phyloP scores from a whole-genome alignment of 2,113 vertebrate species.

The Nanorana parkeri region DNA sequence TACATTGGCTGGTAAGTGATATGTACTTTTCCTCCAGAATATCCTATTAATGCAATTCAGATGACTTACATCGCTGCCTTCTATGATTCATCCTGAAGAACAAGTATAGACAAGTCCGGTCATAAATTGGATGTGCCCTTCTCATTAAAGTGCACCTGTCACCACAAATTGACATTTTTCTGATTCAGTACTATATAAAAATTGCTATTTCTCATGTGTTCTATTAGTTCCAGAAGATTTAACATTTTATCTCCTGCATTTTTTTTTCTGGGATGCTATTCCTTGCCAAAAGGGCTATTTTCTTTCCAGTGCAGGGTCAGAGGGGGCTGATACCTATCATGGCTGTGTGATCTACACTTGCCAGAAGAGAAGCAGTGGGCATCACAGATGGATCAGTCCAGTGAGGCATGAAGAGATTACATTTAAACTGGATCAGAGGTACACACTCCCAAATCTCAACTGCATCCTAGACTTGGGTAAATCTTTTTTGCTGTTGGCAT shows the following conservation, averaged over 20 bases:
- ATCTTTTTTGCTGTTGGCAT: no score
- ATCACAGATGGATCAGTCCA: no score
- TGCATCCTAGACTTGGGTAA: no score
- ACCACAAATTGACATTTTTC: not conserved
- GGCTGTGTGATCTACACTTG: no score
- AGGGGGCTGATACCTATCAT: no score
- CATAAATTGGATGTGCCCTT: constrained; percentile 22
- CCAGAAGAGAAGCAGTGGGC: no score
- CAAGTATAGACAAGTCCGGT: constrained; percentile 12
- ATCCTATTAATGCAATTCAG: constrained; percentile 37
- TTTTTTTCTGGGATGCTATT: no score
- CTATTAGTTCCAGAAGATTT: not conserved
- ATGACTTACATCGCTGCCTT: constrained; percentile 14
- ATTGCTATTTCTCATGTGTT: not conserved
- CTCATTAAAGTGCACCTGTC: constrained; percentile 31
- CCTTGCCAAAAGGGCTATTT: no score
- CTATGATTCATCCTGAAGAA: constrained; percentile 16
- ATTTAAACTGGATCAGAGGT: no score
- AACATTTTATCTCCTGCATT: not conserved
- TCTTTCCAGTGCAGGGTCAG: no score
- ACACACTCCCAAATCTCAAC: no score
- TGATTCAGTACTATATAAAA: constrained; percentile 10
- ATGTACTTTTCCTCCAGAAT: constrained; percentile 13
- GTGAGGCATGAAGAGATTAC: no score
- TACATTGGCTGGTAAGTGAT: not conserved